These are phyloP conservation scores for Brienomyrus brachyistius DNA, from an alignment of 2,113 vertebrate species.

Conservation along the genomic window DNA sequence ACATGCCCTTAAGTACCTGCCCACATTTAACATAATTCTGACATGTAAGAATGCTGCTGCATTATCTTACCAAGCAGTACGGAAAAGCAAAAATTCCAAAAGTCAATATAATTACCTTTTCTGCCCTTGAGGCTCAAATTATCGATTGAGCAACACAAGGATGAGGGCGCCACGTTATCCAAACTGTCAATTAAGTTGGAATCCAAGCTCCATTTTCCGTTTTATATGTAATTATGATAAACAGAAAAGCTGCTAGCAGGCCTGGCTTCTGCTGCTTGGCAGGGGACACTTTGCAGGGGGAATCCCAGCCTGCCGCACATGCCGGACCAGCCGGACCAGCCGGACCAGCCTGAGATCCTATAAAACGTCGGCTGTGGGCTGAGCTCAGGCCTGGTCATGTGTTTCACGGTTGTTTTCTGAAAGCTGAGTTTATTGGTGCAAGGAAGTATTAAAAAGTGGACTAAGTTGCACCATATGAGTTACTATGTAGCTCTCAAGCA, in stretches of 20 bases:
- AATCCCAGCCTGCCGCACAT: not conserved
- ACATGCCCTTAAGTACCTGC: not conserved
- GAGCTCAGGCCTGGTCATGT: conserved; percentile 15
- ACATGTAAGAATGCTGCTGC: conserved; percentile 10
- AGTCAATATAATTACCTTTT: conserved; percentile 18
- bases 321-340: not conserved
- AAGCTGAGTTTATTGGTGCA: conserved; percentile 20
- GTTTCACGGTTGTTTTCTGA: not conserved
- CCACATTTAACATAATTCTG: conserved; percentile 4
- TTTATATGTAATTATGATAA: conserved; percentile 20
- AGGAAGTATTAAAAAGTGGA: conserved; percentile 14
- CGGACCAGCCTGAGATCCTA: not conserved
- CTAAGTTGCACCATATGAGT: conserved; percentile 8
- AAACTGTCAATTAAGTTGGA: conserved; percentile 16
- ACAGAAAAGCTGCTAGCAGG: not conserved
- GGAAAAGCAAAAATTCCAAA: conserved; percentile 9
- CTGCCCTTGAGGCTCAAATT: conserved; percentile 3
- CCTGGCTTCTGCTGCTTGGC: not conserved
- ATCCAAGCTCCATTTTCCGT: not conserved
- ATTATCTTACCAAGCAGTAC: not conserved
- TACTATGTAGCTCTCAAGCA: not conserved
- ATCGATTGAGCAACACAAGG: conserved; percentile 11
- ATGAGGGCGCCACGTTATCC: not conserved
- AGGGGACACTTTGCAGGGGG: not conserved
- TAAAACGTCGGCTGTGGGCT: not conserved